Conservation (phyloP, 2,113 vertebrate genomes). For the Phalacrocorax aristotelis region DNA sequence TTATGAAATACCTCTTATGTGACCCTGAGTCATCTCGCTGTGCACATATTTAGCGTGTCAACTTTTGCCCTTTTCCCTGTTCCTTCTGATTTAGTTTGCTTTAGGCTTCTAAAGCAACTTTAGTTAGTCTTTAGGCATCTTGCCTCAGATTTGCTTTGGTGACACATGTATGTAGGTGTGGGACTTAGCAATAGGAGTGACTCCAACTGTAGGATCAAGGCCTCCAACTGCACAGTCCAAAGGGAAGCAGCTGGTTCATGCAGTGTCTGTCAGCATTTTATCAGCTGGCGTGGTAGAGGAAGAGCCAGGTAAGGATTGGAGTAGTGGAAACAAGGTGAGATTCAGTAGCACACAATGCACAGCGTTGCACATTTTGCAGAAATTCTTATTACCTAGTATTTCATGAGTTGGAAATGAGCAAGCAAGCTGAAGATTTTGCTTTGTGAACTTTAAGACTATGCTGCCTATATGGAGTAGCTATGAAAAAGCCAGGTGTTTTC, state of each 20-base stretch:
- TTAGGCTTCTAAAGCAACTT: too few relatives aligned
- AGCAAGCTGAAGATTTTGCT: not conserved
- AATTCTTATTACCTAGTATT: not conserved
- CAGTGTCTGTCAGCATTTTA: not conserved
- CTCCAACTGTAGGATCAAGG: not conserved
- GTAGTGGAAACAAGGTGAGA: not conserved
- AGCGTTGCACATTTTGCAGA: not conserved
- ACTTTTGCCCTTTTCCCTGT: not conserved
- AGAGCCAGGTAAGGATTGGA: not conserved
- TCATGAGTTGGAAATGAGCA: not conserved
- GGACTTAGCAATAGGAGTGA: not conserved
- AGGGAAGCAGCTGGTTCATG: not conserved
- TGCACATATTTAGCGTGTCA: not conserved
- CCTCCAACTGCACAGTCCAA: not conserved
- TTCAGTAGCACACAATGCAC: not conserved
- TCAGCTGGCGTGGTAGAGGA: not conserved
- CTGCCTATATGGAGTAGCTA: not conserved
- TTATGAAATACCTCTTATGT: not conserved
- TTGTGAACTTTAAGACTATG: not conserved
- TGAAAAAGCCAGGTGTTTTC: not conserved
- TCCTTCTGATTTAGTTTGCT: not conserved
- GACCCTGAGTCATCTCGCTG: not conserved
- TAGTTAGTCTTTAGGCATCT: not conserved
- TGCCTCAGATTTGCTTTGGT: not conserved
- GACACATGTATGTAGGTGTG: not conserved